Conservation (phyloP, 2,888 invertebrate genomes). For the Pseudococcus jackbeardsleyi region DNA sequence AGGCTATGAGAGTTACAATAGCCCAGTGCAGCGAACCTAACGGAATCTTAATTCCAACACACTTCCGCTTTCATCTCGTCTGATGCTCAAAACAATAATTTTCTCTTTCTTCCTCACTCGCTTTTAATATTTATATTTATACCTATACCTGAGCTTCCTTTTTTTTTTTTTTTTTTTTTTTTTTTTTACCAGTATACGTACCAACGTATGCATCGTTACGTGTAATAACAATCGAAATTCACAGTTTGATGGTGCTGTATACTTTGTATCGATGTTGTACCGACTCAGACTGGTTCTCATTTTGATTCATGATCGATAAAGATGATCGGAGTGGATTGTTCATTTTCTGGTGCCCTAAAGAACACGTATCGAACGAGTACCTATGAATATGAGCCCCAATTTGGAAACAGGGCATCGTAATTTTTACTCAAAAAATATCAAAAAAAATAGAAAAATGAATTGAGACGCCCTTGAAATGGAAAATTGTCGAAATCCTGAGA, state of each 20-base stretch:
- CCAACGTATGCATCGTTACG: neutral
- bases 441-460: no score
- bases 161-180: no score
- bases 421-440: no score
- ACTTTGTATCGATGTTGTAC: neutral
- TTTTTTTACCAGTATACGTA: neutral
- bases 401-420: no score
- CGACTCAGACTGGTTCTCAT: no score
- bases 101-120: constrained; percentile 55
- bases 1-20: constrained; percentile 36
- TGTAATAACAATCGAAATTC: constrained; percentile 5
- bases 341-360: no score
- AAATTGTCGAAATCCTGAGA: no score
- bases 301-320: no score
- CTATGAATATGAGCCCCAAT: no score
- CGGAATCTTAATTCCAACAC: constrained; percentile 59
- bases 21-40: constrained; percentile 58
- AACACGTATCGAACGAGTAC: no score
- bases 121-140: constrained; percentile 37
- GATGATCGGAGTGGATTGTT: no score
- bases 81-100: constrained; percentile 42
- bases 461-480: no score
- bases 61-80: constrained; percentile 58
- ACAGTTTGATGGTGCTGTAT: neutral
- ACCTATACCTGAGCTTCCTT: neutral